Base-by-base conservation (phyloP, 2,113 vertebrate genomes). In the Chascanopsetta lugubris region DNA sequence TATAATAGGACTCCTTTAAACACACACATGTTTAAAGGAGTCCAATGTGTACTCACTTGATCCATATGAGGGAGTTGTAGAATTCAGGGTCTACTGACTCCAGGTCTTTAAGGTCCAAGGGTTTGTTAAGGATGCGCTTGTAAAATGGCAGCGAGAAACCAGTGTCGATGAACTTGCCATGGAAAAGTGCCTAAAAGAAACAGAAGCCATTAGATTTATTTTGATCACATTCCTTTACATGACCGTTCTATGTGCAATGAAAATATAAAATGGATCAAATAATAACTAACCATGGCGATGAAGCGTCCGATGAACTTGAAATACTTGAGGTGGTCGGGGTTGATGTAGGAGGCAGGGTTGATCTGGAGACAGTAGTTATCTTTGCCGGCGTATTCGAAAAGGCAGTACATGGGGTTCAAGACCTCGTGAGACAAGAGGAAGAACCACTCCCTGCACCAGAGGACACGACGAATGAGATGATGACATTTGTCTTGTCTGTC, bases 281-380 rank as follows among this genome's bases (percentile, higher is more conserved):
- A 48, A 20, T 2, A 3, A 90, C 93, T 71, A 79, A 98, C 97
- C 97, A 99, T 99, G 68, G 97, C 97, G 53, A 99, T 99, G 89
- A 99, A 99, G 63, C 97, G 94, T 75, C 97, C 97, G 1, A 99
- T 99, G 89, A 99, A 99, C 73, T 94, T 91, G 88, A 99, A 99
- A 81, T 99, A 99, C 85, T 97, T 98, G 81, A 99, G 92, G 72
- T 99, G 97, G 87, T 99, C 97, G 4, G 97, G 97, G 83, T 99
- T 99, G 89, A 99, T 99, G 38, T 95, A 96, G 72, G 97, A 99
- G 61, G 96, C 97, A 2, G 97, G 97, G 84, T 99, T 99, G 86
- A 99, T 99, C 88, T 99, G 97, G 73, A 99, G 94, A 86, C 96
- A 96, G 93, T 99, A 99, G 92, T 99, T 99, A 90, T 99, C 97